Conservation (phyloP, 2,113 vertebrate genomes). For the Hypomesus transpacificus region DNA sequence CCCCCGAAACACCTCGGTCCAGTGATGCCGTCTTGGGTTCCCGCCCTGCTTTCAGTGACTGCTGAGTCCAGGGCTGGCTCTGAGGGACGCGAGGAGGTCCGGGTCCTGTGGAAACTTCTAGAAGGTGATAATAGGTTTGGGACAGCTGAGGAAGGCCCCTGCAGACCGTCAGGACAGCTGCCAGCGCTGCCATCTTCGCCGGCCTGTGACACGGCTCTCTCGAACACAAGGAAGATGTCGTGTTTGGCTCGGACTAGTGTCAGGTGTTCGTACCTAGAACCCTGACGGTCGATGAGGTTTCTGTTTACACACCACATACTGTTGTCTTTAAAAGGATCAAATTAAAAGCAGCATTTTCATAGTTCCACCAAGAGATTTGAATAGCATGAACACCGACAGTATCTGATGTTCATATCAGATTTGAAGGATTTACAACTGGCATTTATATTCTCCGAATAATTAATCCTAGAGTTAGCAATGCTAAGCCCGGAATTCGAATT, state of each 20-base stretch:
- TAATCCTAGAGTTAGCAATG: not conserved
- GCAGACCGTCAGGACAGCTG: constrained; percentile 36
- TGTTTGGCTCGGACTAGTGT: too few species aligned
- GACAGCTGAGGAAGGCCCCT: constrained; percentile 20
- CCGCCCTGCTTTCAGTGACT: constrained; percentile 22
- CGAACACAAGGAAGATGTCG: too few species aligned
- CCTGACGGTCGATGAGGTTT: too few species aligned
- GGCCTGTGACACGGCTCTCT: too few species aligned
- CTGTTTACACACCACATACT: too few species aligned
- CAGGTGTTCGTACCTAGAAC: too few species aligned
- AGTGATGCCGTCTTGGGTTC: constrained; percentile 39
- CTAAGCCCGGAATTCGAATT: not conserved
- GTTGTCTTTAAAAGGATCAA: too few species aligned
- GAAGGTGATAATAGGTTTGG: constrained; percentile 59
- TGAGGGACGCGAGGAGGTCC: constrained; percentile 3
- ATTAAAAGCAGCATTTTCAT: too few species aligned
- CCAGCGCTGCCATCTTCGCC: not conserved
- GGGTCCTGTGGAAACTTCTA: constrained; percentile 47
- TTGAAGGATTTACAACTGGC: constrained; percentile 32
- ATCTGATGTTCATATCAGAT: constrained; percentile 17
- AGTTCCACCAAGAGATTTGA: constrained; percentile 28
- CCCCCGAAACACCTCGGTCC: constrained; percentile 14
- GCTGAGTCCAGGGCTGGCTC: constrained; percentile 34
- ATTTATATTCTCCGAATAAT: constrained; percentile 9
- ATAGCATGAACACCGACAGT: constrained; percentile 33